phyloP scores from a whole-genome alignment of 1,140 invertebrate genomes.

The Coenobita brevimanus region DNA sequence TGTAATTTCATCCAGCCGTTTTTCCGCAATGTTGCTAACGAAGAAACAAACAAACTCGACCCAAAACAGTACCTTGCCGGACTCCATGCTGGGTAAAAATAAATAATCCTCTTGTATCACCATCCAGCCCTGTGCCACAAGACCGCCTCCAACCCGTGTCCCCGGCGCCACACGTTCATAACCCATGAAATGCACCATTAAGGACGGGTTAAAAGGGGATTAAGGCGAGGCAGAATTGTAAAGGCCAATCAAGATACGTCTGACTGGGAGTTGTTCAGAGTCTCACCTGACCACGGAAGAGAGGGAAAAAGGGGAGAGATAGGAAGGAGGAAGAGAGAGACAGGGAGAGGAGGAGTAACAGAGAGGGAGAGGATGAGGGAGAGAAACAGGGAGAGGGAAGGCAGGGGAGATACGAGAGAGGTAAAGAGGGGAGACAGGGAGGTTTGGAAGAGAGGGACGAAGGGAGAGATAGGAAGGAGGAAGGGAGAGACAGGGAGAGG shows the following conservation, averaged over 20 bases:
- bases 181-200: constrained; percentile 48
- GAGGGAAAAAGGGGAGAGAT: too few relatives aligned
- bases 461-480: neutral
- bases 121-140: too few relatives aligned
- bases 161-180: constrained; percentile 31
- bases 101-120: too few relatives aligned
- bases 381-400: neutral
- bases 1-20: too few relatives aligned
- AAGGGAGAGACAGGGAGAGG: neutral
- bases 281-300: neutral
- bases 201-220: constrained; percentile 16
- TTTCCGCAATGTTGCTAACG: too few relatives aligned
- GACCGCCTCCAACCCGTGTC: too few relatives aligned
- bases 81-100: neutral
- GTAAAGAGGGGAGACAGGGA: neutral
- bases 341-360: neutral
- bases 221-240: constrained; percentile 35
- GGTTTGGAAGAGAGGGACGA: too few relatives aligned
- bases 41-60: too few relatives aligned
- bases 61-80: too few relatives aligned
- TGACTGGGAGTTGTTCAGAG: neutral
- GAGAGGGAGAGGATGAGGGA: neutral
- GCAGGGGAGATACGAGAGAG: neutral
- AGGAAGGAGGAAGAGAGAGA: neutral
- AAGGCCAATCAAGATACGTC: constrained; percentile 44